These are phyloP conservation scores for Orchestia grillus DNA, from an alignment of 1,140 invertebrate species.

Conservation along the genomic window DNA sequence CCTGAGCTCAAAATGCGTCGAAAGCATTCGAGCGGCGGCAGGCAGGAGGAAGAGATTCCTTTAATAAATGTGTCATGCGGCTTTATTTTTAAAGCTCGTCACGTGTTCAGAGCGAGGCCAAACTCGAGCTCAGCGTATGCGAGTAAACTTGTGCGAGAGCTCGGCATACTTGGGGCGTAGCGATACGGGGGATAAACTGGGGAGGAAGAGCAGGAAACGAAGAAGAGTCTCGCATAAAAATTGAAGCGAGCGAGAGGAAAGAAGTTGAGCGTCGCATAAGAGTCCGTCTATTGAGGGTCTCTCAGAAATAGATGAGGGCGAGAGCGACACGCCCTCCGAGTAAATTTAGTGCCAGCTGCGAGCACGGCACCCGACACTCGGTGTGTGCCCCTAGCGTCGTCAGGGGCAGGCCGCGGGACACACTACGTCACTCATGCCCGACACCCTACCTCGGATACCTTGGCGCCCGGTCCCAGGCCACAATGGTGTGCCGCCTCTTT, in stretches of 20 bases:
- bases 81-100: slow-evolving; percentile 2
- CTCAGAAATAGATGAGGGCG: slow-evolving; percentile 39
- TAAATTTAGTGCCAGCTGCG: not conserved
- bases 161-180: not conserved
- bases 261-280: slow-evolving; percentile 11
- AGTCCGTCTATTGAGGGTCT: slow-evolving; percentile 26
- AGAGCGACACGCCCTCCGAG: not conserved
- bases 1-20: not conserved
- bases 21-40: not conserved
- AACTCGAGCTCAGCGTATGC: not conserved
- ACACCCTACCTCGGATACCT: not conserved
- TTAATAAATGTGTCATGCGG: not conserved
- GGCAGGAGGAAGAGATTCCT: not conserved
- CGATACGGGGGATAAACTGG: not conserved
- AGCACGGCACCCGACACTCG: not conserved
- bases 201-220: not conserved
- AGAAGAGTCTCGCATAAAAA: not conserved
- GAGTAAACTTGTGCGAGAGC: not conserved
- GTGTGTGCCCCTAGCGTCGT: not conserved
- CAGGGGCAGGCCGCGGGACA: not conserved
- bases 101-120: slow-evolving; percentile 4
- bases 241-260: not conserved
- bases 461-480: no score
- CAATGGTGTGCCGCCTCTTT: no score
- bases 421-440: not conserved